Conservation (phyloP, 92 coral and sea anemone genomes). For the Desmophyllum pertusum region DNA sequence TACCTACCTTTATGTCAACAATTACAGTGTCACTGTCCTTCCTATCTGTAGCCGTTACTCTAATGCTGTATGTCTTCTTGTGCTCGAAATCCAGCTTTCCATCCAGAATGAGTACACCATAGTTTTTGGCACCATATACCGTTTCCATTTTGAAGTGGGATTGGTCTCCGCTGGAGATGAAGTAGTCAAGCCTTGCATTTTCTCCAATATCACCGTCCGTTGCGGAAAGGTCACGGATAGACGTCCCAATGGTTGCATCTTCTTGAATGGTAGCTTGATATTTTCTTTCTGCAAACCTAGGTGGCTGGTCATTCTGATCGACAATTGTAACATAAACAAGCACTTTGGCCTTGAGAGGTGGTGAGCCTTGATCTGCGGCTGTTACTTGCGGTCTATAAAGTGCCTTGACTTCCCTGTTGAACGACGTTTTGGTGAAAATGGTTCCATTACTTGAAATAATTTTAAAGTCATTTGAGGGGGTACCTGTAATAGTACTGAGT, state of each 20-base stretch:
- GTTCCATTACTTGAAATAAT: slow-evolving; percentile 53
- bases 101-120: slow-evolving; percentile 69
- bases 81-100: slow-evolving; percentile 83
- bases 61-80: slow-evolving; percentile 46
- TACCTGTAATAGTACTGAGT: neutral
- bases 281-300: slow-evolving; percentile 56
- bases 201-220: slow-evolving; percentile 84
- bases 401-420: slow-evolving; percentile 75
- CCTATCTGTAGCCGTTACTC: slow-evolving; percentile 84
- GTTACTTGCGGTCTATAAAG: slow-evolving; percentile 37
- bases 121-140: slow-evolving; percentile 46
- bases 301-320: slow-evolving; percentile 87
- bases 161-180: slow-evolving; percentile 80
- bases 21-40: slow-evolving; percentile 62
- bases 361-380: slow-evolving; percentile 71
- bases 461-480: slow-evolving; percentile 11
- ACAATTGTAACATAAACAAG: slow-evolving; percentile 69
- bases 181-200: slow-evolving; percentile 82
- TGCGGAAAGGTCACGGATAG: slow-evolving; percentile 60
- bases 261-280: slow-evolving; percentile 70
- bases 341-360: slow-evolving; percentile 39
- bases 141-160: slow-evolving; percentile 76
- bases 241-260: slow-evolving; percentile 67
- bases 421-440: slow-evolving; percentile 47
- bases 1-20: slow-evolving; percentile 61